Evolutionary conservation across 2,797 vertebrate species (phyloP).

Genomic region (Columba guinea): DNA sequence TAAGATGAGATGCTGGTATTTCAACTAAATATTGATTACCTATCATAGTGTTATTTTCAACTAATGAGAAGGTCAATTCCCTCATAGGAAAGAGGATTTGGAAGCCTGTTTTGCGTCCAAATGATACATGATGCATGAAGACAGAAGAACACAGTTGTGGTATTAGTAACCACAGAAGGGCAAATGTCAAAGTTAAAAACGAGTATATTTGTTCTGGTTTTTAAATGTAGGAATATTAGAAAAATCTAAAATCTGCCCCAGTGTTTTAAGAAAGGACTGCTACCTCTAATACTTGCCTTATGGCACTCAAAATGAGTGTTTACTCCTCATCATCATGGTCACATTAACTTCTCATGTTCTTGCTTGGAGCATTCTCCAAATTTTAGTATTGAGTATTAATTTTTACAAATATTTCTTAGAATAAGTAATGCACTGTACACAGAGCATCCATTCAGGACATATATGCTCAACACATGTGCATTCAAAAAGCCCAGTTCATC

Average conservation of each 20-base stretch:
- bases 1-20: constrained; percentile 29
- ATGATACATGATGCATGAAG: not conserved
- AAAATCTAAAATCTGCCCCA: not conserved
- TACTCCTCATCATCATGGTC: not conserved
- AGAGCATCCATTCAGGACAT: not conserved
- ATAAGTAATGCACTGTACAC: not conserved
- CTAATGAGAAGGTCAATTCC: constrained; percentile 60
- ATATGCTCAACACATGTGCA: not conserved
- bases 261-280: not conserved
- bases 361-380: not conserved
- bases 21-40: constrained; percentile 49
- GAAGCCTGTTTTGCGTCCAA: constrained; percentile 16
- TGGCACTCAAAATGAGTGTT: not conserved
- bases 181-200: constrained; percentile 32
- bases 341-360: not conserved
- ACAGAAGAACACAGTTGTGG: not conserved
- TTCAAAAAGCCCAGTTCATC: not conserved
- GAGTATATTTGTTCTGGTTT: not conserved
- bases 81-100: not conserved
- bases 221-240: not conserved
- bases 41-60: constrained; percentile 53
- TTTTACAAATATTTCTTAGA: not conserved
- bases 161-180: constrained; percentile 1
- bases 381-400: too few species aligned
- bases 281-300: not conserved